phyloP scores from a whole-genome alignment of 1,140 invertebrate genomes.

The Leptinotarsa lineolata region DNA sequence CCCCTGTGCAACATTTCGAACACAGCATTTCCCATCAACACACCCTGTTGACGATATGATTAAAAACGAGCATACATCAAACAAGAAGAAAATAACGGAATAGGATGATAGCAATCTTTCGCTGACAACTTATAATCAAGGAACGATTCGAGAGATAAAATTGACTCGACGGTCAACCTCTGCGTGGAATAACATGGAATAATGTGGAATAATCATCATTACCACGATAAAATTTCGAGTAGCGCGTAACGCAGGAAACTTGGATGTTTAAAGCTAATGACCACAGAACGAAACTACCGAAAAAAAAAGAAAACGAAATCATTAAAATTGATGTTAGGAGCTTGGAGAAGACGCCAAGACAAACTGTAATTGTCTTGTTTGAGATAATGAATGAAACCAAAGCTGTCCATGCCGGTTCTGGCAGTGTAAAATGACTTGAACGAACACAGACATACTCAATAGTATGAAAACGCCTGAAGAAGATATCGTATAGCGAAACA shows the following conservation, averaged over 20 bases:
- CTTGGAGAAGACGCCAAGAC: neutral
- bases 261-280: constrained; percentile 5
- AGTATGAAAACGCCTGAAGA: no score
- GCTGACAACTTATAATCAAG: neutral
- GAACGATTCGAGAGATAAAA: neutral
- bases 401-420: no score
- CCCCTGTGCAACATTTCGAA: no score
- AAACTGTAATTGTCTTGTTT: neutral
- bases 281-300: neutral
- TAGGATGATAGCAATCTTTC: neutral
- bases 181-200: neutral
- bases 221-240: constrained; percentile 3
- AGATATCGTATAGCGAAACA: no score
- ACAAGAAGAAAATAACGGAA: constrained; percentile 3
- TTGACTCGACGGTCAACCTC: constrained; percentile 4
- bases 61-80: neutral
- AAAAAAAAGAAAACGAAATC: constrained; percentile 1
- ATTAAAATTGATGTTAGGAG: neutral
- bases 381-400: no score
- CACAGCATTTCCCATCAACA: no score
- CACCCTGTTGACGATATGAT: no score
- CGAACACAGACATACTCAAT: no score
- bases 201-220: constrained; percentile 8
- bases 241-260: constrained; percentile 1
- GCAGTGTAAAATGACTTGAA: no score